Percentiles rank a stretch among this genome's conserved stretches.
These are phyloP conservation scores for Stegodyphus dumicola DNA, from an alignment of 1,140 invertebrate species.

Conservation along the genomic window DNA sequence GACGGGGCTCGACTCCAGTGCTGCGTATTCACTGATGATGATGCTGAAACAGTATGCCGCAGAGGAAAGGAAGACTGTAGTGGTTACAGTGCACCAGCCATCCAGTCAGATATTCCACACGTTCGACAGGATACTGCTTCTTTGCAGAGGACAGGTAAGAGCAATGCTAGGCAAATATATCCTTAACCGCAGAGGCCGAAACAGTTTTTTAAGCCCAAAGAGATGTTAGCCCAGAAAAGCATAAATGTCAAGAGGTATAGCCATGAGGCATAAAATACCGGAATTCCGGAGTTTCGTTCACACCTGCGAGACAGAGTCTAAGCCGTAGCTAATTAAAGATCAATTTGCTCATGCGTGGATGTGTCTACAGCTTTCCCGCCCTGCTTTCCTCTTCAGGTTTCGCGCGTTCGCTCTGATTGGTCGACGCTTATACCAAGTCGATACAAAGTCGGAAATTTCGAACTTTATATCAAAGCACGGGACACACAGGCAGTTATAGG, in stretches of 20 bases:
- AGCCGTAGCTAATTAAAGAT: no score
- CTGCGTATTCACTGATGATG: constrained; percentile 80
- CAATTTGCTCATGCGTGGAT: no score
- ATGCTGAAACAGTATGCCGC: constrained; percentile 81
- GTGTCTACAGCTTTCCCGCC: no score
- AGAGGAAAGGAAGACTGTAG: constrained; percentile 82
- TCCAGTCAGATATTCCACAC: constrained; percentile 89
- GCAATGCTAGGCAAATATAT: not conserved
- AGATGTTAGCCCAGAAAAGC: not conserved
- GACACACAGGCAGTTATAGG: no score
- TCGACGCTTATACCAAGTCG: no score
- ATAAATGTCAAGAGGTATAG: not conserved
- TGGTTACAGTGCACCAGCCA: constrained; percentile 87
- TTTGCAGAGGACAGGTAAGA: constrained; percentile 77
- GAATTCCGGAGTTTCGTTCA: no score
- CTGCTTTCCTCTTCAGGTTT: no score
- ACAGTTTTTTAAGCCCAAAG: not conserved
- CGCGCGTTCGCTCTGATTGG: no score
- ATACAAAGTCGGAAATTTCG: no score
- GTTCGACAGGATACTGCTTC: constrained; percentile 81
- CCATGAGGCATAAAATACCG: no score
- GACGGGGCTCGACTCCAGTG: constrained; percentile 85
- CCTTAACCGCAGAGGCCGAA: not conserved
- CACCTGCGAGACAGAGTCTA: no score
- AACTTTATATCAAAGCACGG: no score